These are phyloP conservation scores for Chesias legatella DNA, from an alignment of 2,888 invertebrate genomes.

Conservation along the genomic window DNA sequence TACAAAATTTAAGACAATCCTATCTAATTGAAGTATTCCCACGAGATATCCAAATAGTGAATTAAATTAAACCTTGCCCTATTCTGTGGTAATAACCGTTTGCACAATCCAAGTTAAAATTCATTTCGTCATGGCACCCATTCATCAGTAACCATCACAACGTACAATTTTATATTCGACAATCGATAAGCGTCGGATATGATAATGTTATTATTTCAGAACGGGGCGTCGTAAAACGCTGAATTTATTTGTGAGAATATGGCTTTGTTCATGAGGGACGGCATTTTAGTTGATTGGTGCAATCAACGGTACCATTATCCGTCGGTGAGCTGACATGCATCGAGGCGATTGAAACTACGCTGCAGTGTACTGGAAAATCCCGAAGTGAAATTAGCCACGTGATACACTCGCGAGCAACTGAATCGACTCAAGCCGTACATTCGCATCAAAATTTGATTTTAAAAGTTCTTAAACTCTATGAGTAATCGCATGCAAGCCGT, in stretches of 20 bases:
- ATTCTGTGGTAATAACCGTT: conserved; percentile 28
- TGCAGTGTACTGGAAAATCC: conserved; percentile 6
- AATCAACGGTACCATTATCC: conserved; percentile 18
- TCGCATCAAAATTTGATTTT: no score
- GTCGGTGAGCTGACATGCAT: conserved; percentile 7
- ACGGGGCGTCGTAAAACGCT: conserved; percentile 12
- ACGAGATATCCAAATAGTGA: conserved; percentile 31
- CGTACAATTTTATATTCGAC: conserved; percentile 10
- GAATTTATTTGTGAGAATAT: conserved; percentile 16
- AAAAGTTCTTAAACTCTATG: no score
- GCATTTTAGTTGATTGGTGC: conserved; percentile 13
- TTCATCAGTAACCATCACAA: conserved; percentile 9
- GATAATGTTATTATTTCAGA: conserved; percentile 13
- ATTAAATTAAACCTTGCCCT: conserved; percentile 34
- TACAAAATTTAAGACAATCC: background rate
- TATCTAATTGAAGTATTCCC: conserved; percentile 22
- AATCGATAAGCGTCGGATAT: conserved; percentile 12
- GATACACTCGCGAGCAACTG: no score
- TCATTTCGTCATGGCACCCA: conserved; percentile 30
- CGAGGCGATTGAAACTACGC: conserved; percentile 5
- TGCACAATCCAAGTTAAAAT: conserved; percentile 34
- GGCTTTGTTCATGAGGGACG: conserved; percentile 7
- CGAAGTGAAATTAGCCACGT: conserved; percentile 9
- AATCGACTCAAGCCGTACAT: no score
- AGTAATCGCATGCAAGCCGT: no score